phyloP scores from a whole-genome alignment of 2,888 invertebrate genomes.

The Lymantria dispar region DNA sequence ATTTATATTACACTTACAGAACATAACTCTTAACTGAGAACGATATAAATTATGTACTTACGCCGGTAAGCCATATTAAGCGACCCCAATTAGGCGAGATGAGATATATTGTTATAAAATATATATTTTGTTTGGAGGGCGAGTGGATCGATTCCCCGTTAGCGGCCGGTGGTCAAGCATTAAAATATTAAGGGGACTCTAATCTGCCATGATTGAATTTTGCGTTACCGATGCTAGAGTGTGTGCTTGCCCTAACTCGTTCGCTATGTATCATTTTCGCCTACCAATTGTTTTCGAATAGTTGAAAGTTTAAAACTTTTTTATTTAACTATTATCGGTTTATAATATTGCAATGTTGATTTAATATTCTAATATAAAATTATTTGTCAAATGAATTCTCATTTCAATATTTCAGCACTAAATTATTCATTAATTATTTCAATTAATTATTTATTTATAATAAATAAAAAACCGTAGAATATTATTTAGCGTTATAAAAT shows the following conservation, averaged over 20 bases:
- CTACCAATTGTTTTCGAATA: conserved; percentile 42
- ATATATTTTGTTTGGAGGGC: conserved; percentile 66
- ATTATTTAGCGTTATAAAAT: no score
- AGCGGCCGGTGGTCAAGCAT: conserved; percentile 77
- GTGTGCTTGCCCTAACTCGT: conserved; percentile 54
- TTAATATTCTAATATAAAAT: no score
- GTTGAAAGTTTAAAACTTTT: not conserved
- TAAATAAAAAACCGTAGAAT: no score
- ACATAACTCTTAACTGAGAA: conserved; percentile 59
- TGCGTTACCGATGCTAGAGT: conserved; percentile 61
- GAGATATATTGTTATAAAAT: conserved; percentile 73
- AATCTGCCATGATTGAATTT: conserved; percentile 81
- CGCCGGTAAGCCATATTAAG: conserved; percentile 80
- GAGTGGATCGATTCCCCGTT: conserved; percentile 69
- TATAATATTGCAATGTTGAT: no score
- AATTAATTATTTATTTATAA: no score
- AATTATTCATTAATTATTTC: no score
- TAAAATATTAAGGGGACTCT: conserved; percentile 78
- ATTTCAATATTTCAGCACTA: no score
- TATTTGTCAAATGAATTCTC: no score
- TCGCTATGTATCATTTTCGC: conserved; percentile 47
- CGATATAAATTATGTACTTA: conserved; percentile 80
- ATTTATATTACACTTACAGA: conserved; percentile 44
- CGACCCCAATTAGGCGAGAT: conserved; percentile 80
- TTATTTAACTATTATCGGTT: no score